Evolutionary conservation across 2,888 invertebrate species (phyloP), one percentile per base, ranked within the genome.

Genomic region (Yponomeuta plumbellus): DNA sequence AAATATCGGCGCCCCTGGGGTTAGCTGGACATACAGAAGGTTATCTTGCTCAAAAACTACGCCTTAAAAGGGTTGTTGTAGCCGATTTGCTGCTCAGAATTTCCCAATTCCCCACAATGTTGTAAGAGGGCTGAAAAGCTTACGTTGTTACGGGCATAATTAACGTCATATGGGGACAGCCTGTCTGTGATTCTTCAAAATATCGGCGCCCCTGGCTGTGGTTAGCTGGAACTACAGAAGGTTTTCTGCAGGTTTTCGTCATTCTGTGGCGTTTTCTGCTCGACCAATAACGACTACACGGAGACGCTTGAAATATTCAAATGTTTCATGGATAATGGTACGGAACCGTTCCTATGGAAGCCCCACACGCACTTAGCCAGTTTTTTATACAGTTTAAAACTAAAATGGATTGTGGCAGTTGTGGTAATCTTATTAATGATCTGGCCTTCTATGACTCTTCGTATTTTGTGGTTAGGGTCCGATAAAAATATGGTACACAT

Each of bases 121-220:
- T 34, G 8, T 34, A 34, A 26, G 26, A 26, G 26, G 26, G 26
- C 26, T 4, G 64, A 23, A 70, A 68, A 57, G 70, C 68, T 70
- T 75, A 74, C 75, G 75, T 73, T 72, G 73, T 74, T 72, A 69
- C 71, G 69, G 70, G 72, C 68, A 73, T 75, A 74, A 78, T 77
- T 75, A 75, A 71, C 76, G 74, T 74, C 76, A 76, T 74, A 71
- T 73, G n/a, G 22, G 22, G 52, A 64, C 44, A 22, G 26, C 21
- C 44, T 64, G 64, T 64, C 64, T 34, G 10, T 34, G 39, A 20
- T 61, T n/a, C 34, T 34, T 61, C 61, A 61, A 34, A 26, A 26
- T 34, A n/a, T 26, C 61, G n/a, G 20, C n/a, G 11, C 21, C 44
- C 13, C 2, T 44, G 13, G 44, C 44, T 13, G 10, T 11, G 2